Evolutionary conservation across 2,797 vertebrate genomes (phyloP).

Genomic region (Varecia variegata): DNA sequence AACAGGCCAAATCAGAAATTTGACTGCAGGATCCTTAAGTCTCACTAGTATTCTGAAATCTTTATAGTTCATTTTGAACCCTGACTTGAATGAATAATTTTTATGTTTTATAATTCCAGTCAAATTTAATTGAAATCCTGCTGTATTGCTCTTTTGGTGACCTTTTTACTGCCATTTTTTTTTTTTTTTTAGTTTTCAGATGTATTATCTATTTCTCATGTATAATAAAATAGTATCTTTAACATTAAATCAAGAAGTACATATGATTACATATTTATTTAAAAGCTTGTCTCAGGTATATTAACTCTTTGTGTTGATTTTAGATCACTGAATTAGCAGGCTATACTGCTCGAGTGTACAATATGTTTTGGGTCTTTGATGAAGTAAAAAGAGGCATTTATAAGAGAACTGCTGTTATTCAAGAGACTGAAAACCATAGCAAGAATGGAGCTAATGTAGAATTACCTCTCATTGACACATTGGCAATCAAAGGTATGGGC

Average conservation of each 20-base stretch:
- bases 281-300: neutral
- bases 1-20: slow-evolving; percentile 15
- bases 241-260: neutral
- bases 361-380: slow-evolving; percentile 96
- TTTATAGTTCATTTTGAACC: neutral
- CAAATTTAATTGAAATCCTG: neutral
- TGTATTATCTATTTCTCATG: neutral
- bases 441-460: slow-evolving; percentile 84
- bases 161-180: neutral
- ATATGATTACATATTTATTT: neutral
- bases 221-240: neutral
- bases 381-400: slow-evolving; percentile 96
- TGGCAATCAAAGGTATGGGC: slow-evolving; percentile 93
- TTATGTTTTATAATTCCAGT: neutral
- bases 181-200: neutral
- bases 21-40: neutral
- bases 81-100: neutral
- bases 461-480: slow-evolving; percentile 88
- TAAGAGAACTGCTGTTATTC: slow-evolving; percentile 89
- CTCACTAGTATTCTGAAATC: neutral
- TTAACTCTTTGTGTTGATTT: slow-evolving; percentile 54
- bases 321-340: slow-evolving; percentile 98
- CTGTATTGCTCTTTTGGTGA: neutral
- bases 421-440: slow-evolving; percentile 78
- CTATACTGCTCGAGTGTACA: slow-evolving; percentile 96